Base-by-base conservation (phyloP, 1,140 invertebrate species). In the Drosophila chauvacae region DNA sequence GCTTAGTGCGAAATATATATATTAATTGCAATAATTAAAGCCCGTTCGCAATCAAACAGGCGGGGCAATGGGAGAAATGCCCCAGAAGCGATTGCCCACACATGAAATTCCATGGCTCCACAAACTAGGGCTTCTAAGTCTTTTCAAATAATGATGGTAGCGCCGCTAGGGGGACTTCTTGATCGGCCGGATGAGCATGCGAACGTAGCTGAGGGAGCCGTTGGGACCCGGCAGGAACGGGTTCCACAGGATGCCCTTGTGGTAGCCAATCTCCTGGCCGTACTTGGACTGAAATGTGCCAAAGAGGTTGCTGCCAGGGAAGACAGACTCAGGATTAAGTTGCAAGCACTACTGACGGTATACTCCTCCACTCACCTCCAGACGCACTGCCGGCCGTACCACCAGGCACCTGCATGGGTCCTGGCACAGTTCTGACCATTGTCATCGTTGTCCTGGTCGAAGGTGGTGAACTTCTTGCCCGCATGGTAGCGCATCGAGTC, bases 391-490 rank as follows among this genome's bases (percentile, higher is more conserved):
- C 94, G 68, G 53, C 94, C 94, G 76, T 95, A 96, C 95, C 95
- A 96, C 94, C 95, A 95, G 13, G 94, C 95, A 3, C 94, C 95
- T 3, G 93, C 91, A 50, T 95, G 95, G 26, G 94, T 93, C 20
- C 93, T 80, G 0, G 96, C 96, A 91, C 96, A 97, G 53, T 95
- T 95, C 56, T 95, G 95, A 33, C 93, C 94, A 91, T 94, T 95
- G 16, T 94, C 94, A 75, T 97, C 96, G 80, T 96, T 95, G 85
- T 97, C 96, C 30, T 93, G 90, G 65, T 97, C 96, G 11, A 91
- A 93, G 0, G 96, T 96, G 41, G 95, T 96, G 91, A 96, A 97
- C 81, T 95, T 94, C 81, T 95, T 95, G 4, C 95, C 95, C 50
- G 95, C 94, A 81, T 96, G 96, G 39, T 95, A 95, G 14, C 93